Evolutionary conservation across 1,140 invertebrate genomes (phyloP).

Genomic region (Matsumurasca onukii): DNA sequence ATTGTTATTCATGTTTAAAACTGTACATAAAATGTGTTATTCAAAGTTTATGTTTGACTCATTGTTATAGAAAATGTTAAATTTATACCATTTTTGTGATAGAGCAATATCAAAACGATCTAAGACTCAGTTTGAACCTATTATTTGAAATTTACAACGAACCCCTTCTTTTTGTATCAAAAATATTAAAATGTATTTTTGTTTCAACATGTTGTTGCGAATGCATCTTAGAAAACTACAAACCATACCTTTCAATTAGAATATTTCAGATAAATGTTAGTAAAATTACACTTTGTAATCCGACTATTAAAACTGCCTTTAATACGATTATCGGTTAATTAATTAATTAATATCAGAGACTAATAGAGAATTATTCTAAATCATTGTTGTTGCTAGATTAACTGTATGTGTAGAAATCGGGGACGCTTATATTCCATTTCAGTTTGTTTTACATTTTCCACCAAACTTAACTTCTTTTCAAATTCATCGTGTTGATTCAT

Average conservation of each 20-base stretch:
- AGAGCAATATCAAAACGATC: no score
- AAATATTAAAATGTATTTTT: conserved; percentile 2
- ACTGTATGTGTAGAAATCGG: conserved; percentile 14
- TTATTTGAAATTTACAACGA: no score
- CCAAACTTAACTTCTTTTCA: background rate
- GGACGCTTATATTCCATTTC: background rate
- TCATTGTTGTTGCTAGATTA: conserved; percentile 13
- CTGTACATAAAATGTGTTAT: no score
- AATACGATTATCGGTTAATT: background rate
- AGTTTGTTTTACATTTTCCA: background rate
- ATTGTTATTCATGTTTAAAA: no score
- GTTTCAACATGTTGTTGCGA: background rate
- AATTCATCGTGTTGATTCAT: background rate
- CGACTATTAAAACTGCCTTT: background rate
- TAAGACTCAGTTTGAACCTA: no score
- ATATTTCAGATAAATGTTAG: background rate
- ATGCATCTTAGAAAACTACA: background rate
- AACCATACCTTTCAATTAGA: background rate
- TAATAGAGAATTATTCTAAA: conserved; percentile 18
- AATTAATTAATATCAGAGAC: background rate
- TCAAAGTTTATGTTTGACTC: no score
- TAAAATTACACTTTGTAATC: background rate
- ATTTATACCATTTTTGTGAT: no score
- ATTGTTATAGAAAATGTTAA: no score
- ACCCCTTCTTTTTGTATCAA: no score